Conservation (phyloP, 2,888 invertebrate genomes). For the Hyposoter dolosus region DNA sequence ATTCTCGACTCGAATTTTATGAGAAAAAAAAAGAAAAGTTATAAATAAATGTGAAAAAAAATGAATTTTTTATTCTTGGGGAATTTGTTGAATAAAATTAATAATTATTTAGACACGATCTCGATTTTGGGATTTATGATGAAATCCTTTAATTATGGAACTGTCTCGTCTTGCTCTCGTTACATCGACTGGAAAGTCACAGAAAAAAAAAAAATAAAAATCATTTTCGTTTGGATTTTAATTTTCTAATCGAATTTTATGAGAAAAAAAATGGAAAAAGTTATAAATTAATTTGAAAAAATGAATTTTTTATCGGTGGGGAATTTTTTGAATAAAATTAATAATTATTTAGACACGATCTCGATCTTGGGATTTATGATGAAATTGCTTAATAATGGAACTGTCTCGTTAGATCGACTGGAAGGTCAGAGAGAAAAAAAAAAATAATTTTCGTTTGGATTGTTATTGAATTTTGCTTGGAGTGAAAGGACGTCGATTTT, state of each 20-base stretch:
- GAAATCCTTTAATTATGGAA: neutral
- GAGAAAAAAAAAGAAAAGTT: neutral
- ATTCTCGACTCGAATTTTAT: no score
- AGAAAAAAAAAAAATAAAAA: neutral
- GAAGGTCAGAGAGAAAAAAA: neutral
- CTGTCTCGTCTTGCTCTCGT: neutral
- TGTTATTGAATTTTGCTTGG: neutral
- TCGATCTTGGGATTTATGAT: neutral
- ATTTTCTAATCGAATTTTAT: neutral
- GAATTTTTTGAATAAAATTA: neutral
- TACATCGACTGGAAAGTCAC: no score
- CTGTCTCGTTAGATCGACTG: neutral
- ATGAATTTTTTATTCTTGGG: neutral
- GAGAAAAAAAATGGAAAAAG: neutral
- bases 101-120: neutral
- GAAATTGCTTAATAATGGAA: neutral
- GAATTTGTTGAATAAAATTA: neutral
- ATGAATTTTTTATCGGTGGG: neutral
- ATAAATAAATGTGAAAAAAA: neutral
- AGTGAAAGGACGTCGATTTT: conserved; percentile 46
- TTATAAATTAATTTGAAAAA: neutral
- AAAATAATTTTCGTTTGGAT: conserved; percentile 8
- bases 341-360: neutral
- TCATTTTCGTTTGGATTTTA: no score
- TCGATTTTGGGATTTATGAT: neutral